phyloP scores from a whole-genome alignment of 1,140 invertebrate genomes.

The Tetranychus cinnabarinus region DNA sequence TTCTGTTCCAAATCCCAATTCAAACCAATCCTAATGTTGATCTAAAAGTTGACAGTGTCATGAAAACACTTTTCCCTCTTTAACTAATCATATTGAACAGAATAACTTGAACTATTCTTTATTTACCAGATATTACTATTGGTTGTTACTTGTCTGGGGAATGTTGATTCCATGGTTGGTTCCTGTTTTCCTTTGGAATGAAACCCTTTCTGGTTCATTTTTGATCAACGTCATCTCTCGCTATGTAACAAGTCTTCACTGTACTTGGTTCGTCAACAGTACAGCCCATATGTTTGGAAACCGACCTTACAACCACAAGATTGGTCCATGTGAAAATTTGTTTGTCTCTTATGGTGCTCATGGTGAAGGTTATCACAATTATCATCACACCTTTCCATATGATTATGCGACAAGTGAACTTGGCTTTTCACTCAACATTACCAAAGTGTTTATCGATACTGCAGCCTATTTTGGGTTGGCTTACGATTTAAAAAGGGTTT shows the following conservation, averaged over 20 bases:
- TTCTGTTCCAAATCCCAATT: background rate
- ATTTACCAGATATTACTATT: background rate
- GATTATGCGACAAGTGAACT: conserved; percentile 29
- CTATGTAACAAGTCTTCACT: conserved; percentile 24
- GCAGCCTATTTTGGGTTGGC: conserved; percentile 34
- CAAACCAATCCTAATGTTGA: no score
- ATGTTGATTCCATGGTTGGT: background rate
- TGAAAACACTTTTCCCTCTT: background rate
- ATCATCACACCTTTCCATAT: conserved; percentile 30
- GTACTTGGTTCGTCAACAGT: conserved; percentile 25
- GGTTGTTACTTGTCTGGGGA: background rate
- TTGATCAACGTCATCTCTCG: conserved; percentile 17
- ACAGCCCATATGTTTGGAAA: conserved; percentile 25
- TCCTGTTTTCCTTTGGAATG: background rate
- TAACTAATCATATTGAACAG: background rate
- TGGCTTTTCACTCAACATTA: conserved; percentile 30
- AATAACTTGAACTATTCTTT: background rate
- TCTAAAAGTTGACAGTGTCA: no score
- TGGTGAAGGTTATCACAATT: conserved; percentile 30
- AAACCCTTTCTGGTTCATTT: background rate
- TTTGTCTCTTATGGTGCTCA: conserved; percentile 21
- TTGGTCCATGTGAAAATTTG: conserved; percentile 24
- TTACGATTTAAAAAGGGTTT: conserved; percentile 42
- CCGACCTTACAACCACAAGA: conserved; percentile 23
- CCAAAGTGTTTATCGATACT: conserved; percentile 33